Conservation (phyloP, 2,113 vertebrate genomes). For the Corythoichthys intestinalis region DNA sequence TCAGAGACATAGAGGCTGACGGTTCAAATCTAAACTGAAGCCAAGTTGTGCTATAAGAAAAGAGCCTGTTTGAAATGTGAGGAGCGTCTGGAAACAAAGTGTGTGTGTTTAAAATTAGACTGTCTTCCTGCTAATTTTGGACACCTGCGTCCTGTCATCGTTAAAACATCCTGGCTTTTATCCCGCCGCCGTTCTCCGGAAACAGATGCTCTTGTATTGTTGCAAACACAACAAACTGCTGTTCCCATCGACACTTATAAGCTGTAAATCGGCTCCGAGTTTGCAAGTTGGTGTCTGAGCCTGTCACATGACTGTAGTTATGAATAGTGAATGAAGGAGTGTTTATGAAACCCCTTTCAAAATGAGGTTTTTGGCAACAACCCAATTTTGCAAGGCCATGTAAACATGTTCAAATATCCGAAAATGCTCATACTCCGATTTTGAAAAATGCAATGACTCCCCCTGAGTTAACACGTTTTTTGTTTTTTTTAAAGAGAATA, state of each 20-base stretch:
- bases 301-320: background rate
- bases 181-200: slow-evolving; percentile 34
- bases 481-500: too few species aligned
- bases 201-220: slow-evolving; percentile 33
- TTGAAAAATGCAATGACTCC: too few species aligned
- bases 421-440: too few species aligned
- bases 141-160: slow-evolving; percentile 68
- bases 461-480: too few species aligned
- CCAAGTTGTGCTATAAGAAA: background rate
- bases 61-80: slow-evolving; percentile 14
- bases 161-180: slow-evolving; percentile 47
- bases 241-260: slow-evolving; percentile 22
- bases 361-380: background rate
- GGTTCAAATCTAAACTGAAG: background rate
- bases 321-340: background rate
- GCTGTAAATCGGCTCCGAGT: background rate
- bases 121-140: slow-evolving; percentile 53
- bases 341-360: background rate
- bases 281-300: background rate
- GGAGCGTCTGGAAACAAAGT: slow-evolving; percentile 25
- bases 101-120: slow-evolving; percentile 50
- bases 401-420: background rate
- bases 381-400: background rate
- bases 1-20: too few species aligned
- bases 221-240: slow-evolving; percentile 21